Evolutionary conservation across 2,888 invertebrate species (phyloP), one percentile per base, ranked within the genome.

Genomic region (Drosophila planitibia): DNA sequence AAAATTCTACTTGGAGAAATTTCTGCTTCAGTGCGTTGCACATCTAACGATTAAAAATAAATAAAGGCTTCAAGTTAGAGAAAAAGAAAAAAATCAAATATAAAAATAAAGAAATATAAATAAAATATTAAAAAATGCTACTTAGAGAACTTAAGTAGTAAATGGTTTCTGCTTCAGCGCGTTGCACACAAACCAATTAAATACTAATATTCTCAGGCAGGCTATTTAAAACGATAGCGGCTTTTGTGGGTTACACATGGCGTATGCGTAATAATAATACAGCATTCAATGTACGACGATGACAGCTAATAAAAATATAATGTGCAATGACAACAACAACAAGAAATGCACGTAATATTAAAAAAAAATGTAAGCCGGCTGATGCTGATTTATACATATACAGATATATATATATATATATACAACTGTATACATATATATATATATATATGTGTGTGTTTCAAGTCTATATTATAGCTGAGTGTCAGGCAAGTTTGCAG

Each of bases 191-290:
- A 6, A 6, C 30, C 4, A 32, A 52, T 52, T 12, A 30, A n/a
- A 30, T 30, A 28, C 3, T 19, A 1, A n/a, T 30, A 32, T 12
- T 30, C 32, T 10, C 32, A 3, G 47, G 14, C 22, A 22, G 47
- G 7, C 6, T 35, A 28, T 14, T 4, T 22, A n/a, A 39, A 57
- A 7, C 7, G n/a, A 16, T 58, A 76, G 74, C 60, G 59, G 80
- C 57, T 64, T 76, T 70, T 79, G 80, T 60, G 71, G 82, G 61
- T 70, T 47, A 70, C 57, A 61, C 66, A 49, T 33, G 81, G 74
- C 81, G 84, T 81, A 88, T 88, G 84, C 81, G 82, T 82, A 83
- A 85, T 83, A 82, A 52, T 60, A 44, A 6, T 41, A 37, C 25
- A 19, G 39, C 53, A 37, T 66, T 51, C 54, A 54, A 22, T 41